A percentile compares a stretch with the other conserved stretches of the same genome.
These are phyloP conservation scores for Crematogaster levior DNA, from an alignment of 2,888 invertebrate species.

Conservation along the genomic window DNA sequence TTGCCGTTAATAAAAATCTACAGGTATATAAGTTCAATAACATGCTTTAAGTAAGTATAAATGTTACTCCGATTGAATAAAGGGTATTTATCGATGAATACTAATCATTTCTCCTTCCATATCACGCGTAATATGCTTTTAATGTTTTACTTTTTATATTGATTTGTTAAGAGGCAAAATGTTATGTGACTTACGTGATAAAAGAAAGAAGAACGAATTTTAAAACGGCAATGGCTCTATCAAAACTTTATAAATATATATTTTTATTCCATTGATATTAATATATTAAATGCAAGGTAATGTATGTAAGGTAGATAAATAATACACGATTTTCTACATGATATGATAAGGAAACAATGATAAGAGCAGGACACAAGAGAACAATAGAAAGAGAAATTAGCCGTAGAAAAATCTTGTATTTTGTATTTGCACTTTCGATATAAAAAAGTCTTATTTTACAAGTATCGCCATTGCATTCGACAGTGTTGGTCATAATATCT, in stretches of 20 bases:
- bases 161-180: neutral
- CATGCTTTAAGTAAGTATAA: conserved; percentile 85
- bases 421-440: conserved; percentile 67
- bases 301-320: neutral
- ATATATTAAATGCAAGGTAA: neutral
- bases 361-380: neutral
- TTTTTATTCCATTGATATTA: neutral
- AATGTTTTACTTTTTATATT: neutral
- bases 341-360: neutral
- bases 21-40: conserved; percentile 84
- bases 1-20: conserved; percentile 84
- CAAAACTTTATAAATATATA: neutral
- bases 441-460: conserved; percentile 73
- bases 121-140: neutral
- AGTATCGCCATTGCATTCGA: conserved; percentile 60
- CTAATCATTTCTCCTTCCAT: conserved; percentile 46
- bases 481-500: conserved; percentile 58
- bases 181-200: neutral
- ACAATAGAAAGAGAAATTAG: neutral
- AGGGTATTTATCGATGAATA: conserved; percentile 85
- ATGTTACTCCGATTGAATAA: conserved; percentile 86
- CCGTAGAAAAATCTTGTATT: conserved; percentile 51
- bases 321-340: neutral
- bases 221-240: neutral
- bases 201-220: neutral